Base-by-base conservation (phyloP, 2,888 invertebrate genomes). In the Parochlus steinenii region DNA sequence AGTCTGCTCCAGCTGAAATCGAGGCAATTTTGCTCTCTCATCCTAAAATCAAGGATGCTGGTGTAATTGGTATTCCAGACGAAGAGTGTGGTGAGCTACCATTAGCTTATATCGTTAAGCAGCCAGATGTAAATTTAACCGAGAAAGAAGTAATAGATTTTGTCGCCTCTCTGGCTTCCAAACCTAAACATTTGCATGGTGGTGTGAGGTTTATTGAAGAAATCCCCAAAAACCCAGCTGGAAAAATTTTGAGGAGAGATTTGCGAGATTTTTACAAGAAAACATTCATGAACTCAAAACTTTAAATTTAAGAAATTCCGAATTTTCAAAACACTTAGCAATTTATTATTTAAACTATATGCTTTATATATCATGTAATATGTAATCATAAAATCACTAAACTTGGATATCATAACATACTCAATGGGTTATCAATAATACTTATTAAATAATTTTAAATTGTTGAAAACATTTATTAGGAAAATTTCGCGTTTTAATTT, bases 1-100 rank as follows among this genome's bases (percentile, higher is more conserved):
- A 82, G 68, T 80, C 81, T 45, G 76, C 87, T 1, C 89, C 89
- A 3, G 86, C 87, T 2, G 89, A 90, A 59, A 56, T 92, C 25
- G 90, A 92, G 56, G 74, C 74, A 12, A 48, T 89, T 30, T 54
- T 90, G 25, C 58, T 85, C 33, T 70, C 70, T 23, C 72, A 81
- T 60, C 62, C 68, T 1, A 67, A 67, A 35, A 69, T 89, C 32
- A 66, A 69, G 37, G 86, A 89, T 50, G 77, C 69, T 15, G 86
- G 79, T 22, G 89, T 90, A 22, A 69, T 86, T 47, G 89, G 86
- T 12, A 52, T 69, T 33, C 74, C 80, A 0, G 69, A 85, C 53
- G 74, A 74, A 48, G 51, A 50, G 31, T 71, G 74, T 24, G 85
- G 85, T n/a, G 82, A 83, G 53, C 56, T 82, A 35, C 82, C 83